phyloP scores from a whole-genome alignment of 2,888 invertebrate species.

The Pyrochroa serraticornis region DNA sequence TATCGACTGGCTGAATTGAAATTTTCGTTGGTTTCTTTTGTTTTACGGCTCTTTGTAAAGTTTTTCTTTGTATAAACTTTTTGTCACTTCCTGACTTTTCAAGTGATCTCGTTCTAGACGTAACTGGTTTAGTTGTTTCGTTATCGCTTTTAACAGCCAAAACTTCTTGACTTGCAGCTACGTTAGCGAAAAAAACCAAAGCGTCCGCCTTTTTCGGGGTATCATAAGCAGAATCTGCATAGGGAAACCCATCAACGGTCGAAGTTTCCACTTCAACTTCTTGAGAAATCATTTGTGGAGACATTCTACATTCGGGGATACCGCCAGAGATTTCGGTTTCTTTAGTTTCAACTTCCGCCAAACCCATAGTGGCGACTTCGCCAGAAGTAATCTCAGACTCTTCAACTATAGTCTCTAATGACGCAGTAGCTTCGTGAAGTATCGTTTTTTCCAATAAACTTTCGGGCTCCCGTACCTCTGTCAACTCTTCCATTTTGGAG shows the following conservation, averaged over 20 bases:
- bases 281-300: not conserved
- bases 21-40: conserved; percentile 2
- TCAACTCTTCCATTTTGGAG: not conserved
- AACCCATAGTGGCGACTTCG: not conserved
- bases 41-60: conserved; percentile 5
- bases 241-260: not conserved
- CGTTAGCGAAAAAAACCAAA: conserved; percentile 8
- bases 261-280: not conserved
- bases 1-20: not conserved
- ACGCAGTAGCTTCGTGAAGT: not conserved
- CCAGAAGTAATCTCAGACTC: not conserved
- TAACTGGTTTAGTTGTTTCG: conserved; percentile 1
- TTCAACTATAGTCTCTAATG: not conserved
- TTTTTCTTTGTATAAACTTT: conserved; percentile 1
- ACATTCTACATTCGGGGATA: not conserved
- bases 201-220: conserved; percentile 2
- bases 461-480: not conserved
- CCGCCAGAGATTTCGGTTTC: not conserved
- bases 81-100: not conserved
- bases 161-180: conserved; percentile 6
- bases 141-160: conserved; percentile 8
- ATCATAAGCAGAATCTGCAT: conserved; percentile 5
- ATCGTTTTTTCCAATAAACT: not conserved
- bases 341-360: not conserved
- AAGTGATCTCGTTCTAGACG: not conserved